Base-by-base conservation (phyloP, 2,888 invertebrate species). In the Heteropelma amictum region DNA sequence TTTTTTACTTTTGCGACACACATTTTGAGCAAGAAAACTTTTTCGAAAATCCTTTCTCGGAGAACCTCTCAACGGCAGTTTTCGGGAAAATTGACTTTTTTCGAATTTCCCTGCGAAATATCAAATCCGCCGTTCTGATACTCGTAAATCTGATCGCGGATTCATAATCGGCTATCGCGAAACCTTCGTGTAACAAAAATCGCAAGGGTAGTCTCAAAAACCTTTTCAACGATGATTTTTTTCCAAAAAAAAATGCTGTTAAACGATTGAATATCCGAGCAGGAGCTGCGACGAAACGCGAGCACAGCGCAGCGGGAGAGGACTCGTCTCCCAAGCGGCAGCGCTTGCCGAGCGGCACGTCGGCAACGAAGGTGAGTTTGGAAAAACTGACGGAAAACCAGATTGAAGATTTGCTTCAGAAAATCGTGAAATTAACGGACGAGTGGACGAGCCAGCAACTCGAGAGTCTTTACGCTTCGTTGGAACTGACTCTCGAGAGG, bases 381-480 rank as follows among this genome's bases (percentile, higher is more conserved):
- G 83, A 84, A 12, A 82, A 76, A 23, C 30, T 86, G 7, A 80
- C 73, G 2, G 83, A 81, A 3, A 51, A 65, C 0, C 82, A 86
- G 63, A 79, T 83, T 1, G 82, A 86, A 40, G 77, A 83, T 5
- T 23, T 88, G 19, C 72, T 88, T 2, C 77, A 78, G 28, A 81
- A 79, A 51, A 76, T 82, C 14, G 81, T 83, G 3, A 58, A 58
- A 7, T 53, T 79, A 8, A 87, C 88, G 1, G 83, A 85, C 3
- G 77, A 79, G n/a, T 88, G 88, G 88, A 65, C 80, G 0, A 84
- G 84, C 53, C 77, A 80, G 49, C 82, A 83, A 14, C 60, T 88
- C 8, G 87, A 88, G 51, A 78, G 78, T 47, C 74, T 86, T 3
- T 85, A 79, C 51, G 76, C 81, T 1, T 80, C 79, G 0, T 60